Base-by-base conservation (phyloP, 2,113 vertebrate species). In the Sinocyclocheilus rhinocerous region DNA sequence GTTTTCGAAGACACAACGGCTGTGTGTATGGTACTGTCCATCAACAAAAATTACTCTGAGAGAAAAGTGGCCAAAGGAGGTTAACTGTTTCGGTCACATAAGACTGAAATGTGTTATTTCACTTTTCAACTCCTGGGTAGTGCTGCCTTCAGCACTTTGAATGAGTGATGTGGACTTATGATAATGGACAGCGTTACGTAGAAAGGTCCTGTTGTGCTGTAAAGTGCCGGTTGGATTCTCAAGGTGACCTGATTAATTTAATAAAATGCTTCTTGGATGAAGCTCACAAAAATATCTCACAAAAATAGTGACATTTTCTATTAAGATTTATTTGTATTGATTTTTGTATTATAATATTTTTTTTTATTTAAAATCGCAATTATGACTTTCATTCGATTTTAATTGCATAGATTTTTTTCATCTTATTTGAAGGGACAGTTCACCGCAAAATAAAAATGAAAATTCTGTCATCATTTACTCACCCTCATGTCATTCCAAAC, bases 161-260 rank as follows among this genome's bases (percentile, higher is more conserved):
- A 67, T 78, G 63, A 78, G 61, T 79, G 67, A 67, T 83, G 70
- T 59, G 59, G 45, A 45, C 10, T 45, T 45, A 45, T 45, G 45
- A 45, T 45, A 45, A 45, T 45, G 45, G 81, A 33, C 42, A 84
- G 11, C 61, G 52, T 72, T 84, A 42, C 63, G 63, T 57, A 69
- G 57, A 65, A 61, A 67, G 52, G 55, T 26, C 24, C 52, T 45
- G 67, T 65, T 76, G 24, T 69, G 20, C 77, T 20, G 57, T 65
- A 84, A 84, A 86, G 72, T 59, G 85, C 57, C 69, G 48, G 39
- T 26, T 50, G n/a, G 45, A 36, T 63, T 86, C 26, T 77, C 81
- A 89, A 87, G 85, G 88, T 87, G 85, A 87, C 85, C 88, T 63
- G 76, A 59, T 77, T 76, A 12, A 55, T 81, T 55, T 9, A 55